Evolutionary conservation across 2,797 vertebrate genomes (phyloP).

Genomic region (Lerista edwardsae): DNA sequence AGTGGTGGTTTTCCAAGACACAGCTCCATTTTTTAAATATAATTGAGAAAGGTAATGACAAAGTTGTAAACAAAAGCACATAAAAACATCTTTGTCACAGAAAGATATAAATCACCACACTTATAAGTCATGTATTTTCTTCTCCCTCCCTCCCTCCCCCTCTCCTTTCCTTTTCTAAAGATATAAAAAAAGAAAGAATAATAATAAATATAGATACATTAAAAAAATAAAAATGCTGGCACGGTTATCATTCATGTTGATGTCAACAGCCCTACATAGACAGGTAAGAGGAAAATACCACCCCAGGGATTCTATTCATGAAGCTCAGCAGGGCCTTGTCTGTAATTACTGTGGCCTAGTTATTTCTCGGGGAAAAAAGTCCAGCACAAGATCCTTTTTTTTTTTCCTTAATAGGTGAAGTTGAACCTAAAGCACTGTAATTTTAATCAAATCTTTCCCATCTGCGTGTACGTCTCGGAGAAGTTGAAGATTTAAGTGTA

Average conservation of each 20-base stretch:
- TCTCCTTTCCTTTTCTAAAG: conserved; percentile 60
- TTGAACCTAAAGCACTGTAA: conserved; percentile 94
- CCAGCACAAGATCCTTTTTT: conserved; percentile 85
- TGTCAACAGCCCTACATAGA: conserved; percentile 77
- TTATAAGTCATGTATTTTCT: conserved; percentile 64
- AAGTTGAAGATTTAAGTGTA: conserved; percentile 93
- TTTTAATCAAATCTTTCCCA: conserved; percentile 97
- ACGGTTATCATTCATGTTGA: conserved; percentile 74
- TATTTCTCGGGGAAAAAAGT: conserved; percentile 81
- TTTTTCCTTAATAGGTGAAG: conserved; percentile 94
- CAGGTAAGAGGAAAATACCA: conserved; percentile 79
- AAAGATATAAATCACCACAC: conserved; percentile 68
- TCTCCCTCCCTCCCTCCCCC: conserved; percentile 44
- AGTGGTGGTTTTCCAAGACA: conserved; percentile 9
- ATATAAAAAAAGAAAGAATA: conserved; percentile 53
- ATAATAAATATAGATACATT: conserved; percentile 37
- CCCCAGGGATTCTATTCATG: conserved; percentile 75
- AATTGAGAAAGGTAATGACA: conserved; percentile 57
- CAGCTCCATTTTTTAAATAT: conserved; percentile 53
- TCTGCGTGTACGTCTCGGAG: conserved; percentile 82
- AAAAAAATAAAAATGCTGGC: conserved; percentile 52
- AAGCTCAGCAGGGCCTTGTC: conserved; percentile 72
- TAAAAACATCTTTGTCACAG: conserved; percentile 68
- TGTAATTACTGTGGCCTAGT: conserved; percentile 83
- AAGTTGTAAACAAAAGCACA: conserved; percentile 55